Conservation (phyloP, 2,797 vertebrate genomes). For the Loris lydekkerianus region DNA sequence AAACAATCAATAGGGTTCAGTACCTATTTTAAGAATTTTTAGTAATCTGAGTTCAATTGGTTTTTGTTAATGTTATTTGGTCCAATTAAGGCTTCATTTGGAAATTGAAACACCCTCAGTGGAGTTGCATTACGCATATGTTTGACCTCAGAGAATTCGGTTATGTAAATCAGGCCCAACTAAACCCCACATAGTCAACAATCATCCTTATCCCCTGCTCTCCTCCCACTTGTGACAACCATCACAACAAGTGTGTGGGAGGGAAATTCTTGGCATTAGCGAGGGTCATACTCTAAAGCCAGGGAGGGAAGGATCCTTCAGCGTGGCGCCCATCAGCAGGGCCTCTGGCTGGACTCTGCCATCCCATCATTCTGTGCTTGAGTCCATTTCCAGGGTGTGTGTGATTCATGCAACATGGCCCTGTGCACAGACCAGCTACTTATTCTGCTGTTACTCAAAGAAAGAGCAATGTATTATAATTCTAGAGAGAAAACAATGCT, state of each 20-base stretch:
- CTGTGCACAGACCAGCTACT: neutral
- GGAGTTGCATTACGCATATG: neutral
- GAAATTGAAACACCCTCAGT: neutral
- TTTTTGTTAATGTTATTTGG: neutral
- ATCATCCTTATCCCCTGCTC: accelerated
- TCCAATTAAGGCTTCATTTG: conserved; percentile 14
- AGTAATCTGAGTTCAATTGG: neutral
- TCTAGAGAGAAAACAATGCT: neutral
- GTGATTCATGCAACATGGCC: accelerated
- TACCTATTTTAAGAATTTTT: neutral
- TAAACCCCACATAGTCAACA: neutral
- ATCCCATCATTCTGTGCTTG: accelerated
- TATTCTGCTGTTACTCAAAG: neutral
- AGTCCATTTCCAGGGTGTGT: neutral
- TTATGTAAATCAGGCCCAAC: neutral
- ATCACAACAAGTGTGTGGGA: neutral
- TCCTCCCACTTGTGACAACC: neutral
- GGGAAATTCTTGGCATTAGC: neutral
- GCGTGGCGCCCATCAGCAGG: accelerated
- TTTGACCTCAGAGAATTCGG: neutral
- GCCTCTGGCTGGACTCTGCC: neutral
- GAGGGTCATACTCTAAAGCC: accelerated
- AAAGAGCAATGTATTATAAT: neutral
- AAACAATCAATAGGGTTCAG: neutral
- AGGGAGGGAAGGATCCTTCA: neutral